phyloP scores from a whole-genome alignment of 2,888 invertebrate species.

The Idaea dimidiata region DNA sequence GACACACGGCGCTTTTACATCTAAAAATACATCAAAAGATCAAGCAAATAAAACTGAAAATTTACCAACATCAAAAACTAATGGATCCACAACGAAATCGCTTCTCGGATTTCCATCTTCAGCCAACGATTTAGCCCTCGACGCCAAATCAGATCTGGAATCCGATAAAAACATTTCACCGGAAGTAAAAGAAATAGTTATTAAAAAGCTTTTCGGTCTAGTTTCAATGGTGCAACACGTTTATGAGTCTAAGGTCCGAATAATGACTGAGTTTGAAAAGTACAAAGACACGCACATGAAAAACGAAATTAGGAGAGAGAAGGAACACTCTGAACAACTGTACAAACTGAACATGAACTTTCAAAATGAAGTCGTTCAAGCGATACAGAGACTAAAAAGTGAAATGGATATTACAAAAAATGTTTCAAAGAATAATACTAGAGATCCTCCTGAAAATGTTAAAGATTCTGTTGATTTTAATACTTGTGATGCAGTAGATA shows the following conservation, averaged over 20 bases:
- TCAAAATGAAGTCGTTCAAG: conserved; percentile 70
- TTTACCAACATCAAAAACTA: conserved; percentile 34
- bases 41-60: conserved; percentile 46
- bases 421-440: conserved; percentile 43
- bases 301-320: conserved; percentile 66
- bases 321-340: conserved; percentile 70
- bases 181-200: conserved; percentile 70
- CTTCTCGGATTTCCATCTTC: conserved; percentile 72
- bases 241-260: conserved; percentile 71
- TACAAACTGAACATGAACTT: conserved; percentile 74
- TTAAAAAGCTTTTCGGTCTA: conserved; percentile 64
- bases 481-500: conserved; percentile 35
- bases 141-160: conserved; percentile 73
- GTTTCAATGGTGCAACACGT: conserved; percentile 74
- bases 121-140: conserved; percentile 70
- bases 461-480: conserved; percentile 60
- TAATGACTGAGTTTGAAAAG: conserved; percentile 71
- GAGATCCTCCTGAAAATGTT: conserved; percentile 34
- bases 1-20: conserved; percentile 68
- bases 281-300: conserved; percentile 69
- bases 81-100: conserved; percentile 54
- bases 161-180: conserved; percentile 66
- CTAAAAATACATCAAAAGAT: conserved; percentile 52
- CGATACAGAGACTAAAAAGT: conserved; percentile 67
- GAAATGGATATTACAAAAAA: conserved; percentile 66